Evolutionary conservation across 2,797 vertebrate genomes (phyloP).

Genomic region (Danio kyathit): DNA sequence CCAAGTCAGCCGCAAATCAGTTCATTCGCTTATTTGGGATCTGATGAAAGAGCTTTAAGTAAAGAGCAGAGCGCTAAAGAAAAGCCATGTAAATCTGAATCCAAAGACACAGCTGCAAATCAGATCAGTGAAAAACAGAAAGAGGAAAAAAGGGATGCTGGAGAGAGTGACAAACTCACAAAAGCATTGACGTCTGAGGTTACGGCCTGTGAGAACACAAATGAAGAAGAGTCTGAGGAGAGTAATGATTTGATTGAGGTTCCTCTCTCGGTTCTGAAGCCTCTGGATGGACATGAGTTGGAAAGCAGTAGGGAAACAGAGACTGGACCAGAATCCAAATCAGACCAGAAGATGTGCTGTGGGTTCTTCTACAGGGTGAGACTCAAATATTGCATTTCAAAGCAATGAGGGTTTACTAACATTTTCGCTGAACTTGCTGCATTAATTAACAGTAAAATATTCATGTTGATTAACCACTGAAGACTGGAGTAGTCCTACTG

Average conservation of each 20-base stretch:
- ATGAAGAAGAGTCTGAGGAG: conserved; percentile 61
- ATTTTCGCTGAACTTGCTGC: neutral
- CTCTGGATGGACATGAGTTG: conserved; percentile 71
- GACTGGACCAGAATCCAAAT: conserved; percentile 76
- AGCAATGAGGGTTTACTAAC: neutral
- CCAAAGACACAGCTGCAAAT: conserved; percentile 55
- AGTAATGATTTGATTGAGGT: conserved; percentile 89
- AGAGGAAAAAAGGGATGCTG: conserved; percentile 60
- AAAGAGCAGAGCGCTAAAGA: conserved; percentile 56
- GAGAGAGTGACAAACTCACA: conserved; percentile 61
- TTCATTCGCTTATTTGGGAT: conserved; percentile 90
- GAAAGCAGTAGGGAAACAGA: conserved; percentile 80
- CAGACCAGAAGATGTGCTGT: conserved; percentile 96
- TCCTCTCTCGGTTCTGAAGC: conserved; percentile 85
- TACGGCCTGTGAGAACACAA: conserved; percentile 70
- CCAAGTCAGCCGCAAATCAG: conserved; percentile 89
- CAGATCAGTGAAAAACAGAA: conserved; percentile 61
- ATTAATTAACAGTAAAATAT: neutral
- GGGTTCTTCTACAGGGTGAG: conserved; percentile 98
- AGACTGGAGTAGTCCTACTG: too few relatives aligned
- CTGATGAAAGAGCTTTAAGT: conserved; percentile 73
- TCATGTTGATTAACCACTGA: neutral
- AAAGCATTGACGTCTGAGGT: conserved; percentile 70
- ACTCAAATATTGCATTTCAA: neutral
- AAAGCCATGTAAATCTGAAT: conserved; percentile 54